Evolutionary conservation across 2,113 vertebrate genomes (phyloP).

Genomic region (Atlantisia rogersi): DNA sequence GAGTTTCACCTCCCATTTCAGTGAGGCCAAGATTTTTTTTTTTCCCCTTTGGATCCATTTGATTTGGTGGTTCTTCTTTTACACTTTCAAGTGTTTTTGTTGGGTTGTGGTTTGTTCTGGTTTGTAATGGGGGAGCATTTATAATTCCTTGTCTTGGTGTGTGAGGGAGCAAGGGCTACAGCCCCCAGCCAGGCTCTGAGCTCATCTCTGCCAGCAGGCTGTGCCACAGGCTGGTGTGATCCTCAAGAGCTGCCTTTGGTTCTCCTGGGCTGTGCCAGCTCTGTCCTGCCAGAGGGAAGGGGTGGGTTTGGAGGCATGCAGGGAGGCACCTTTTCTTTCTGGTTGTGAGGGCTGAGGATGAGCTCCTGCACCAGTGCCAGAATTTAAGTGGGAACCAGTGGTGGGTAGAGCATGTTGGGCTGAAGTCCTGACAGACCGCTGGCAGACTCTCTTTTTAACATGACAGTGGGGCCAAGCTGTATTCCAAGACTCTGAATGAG

Average conservation of each 20-base stretch:
- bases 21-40: neutral
- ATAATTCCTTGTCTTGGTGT: neutral
- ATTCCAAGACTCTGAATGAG: accelerated
- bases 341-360: neutral
- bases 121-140: neutral
- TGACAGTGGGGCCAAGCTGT: neutral
- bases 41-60: neutral
- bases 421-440: neutral
- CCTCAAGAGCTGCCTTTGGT: neutral
- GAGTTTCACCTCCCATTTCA: neutral
- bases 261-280: neutral
- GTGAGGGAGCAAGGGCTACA: neutral
- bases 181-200: neutral
- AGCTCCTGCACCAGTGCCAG: neutral
- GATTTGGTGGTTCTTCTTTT: neutral
- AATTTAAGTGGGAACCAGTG: neutral
- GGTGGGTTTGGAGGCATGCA: neutral
- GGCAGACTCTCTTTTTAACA: neutral
- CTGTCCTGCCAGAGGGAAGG: neutral
- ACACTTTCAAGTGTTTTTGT: neutral
- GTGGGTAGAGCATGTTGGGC: neutral
- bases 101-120: neutral
- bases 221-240: neutral
- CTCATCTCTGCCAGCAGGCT: neutral
- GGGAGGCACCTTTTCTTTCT: neutral